Evolutionary conservation across 2,113 vertebrate species (phyloP).

Genomic region (Pitta sordida): DNA sequence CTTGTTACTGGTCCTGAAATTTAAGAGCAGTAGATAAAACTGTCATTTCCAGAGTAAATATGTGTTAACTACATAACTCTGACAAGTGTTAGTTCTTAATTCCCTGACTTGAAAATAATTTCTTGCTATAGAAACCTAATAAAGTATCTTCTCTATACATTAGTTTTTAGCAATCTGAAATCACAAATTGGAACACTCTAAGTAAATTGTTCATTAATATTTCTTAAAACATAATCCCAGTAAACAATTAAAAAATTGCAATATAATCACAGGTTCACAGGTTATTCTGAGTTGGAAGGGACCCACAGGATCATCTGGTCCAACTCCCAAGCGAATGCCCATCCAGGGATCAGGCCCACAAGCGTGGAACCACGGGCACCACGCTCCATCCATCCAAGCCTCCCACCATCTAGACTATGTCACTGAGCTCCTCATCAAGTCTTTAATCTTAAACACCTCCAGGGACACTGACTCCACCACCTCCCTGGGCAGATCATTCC

Average conservation of each 20-base stretch:
- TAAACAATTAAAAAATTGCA: background rate
- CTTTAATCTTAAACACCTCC: too few relatives aligned
- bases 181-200: background rate
- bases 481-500: too few relatives aligned
- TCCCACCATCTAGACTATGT: too few relatives aligned
- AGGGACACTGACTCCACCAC: too few relatives aligned
- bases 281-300: too few relatives aligned
- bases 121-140: background rate
- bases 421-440: too few relatives aligned
- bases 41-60: background rate
- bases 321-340: too few relatives aligned
- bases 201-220: background rate
- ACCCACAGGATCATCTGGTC: too few relatives aligned
- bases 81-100: background rate
- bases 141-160: background rate
- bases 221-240: background rate
- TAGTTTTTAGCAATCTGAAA: background rate
- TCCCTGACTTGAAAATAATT: background rate
- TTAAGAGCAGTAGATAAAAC: background rate
- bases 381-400: too few relatives aligned
- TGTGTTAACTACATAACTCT: background rate
- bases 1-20: conserved; percentile 90
- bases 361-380: too few relatives aligned
- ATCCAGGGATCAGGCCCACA: too few relatives aligned
- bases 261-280: too few relatives aligned